These are phyloP conservation scores for Cheumatopsyche charites DNA, from an alignment of 1,140 invertebrate species.

Conservation along the genomic window DNA sequence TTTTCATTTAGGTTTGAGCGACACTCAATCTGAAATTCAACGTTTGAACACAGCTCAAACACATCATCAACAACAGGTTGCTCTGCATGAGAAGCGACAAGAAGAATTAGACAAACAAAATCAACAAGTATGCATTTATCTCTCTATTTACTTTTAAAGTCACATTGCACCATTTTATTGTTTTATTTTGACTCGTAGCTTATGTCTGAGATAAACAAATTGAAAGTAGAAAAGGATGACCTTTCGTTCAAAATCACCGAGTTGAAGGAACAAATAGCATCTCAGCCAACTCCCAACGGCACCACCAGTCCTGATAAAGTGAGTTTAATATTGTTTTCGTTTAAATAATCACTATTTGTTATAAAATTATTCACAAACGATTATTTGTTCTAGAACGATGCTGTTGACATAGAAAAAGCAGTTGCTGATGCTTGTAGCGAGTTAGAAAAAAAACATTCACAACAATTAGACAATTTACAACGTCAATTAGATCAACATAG, in stretches of 20 bases:
- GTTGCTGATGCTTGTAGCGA: conserved; percentile 51
- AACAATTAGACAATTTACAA: conserved; percentile 57
- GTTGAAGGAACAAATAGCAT: conserved; percentile 40
- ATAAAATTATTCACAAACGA: background rate
- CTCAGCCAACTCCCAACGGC: conserved; percentile 43
- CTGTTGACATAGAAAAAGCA: conserved; percentile 53
- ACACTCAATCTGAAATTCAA: conserved; percentile 55
- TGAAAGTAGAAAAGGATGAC: conserved; percentile 55
- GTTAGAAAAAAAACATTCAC: conserved; percentile 53
- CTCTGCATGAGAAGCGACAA: conserved; percentile 56
- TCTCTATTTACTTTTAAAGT: background rate
- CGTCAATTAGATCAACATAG: conserved; percentile 70
- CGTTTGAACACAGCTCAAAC: conserved; percentile 47
- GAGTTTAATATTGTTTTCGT: conserved; percentile 6
- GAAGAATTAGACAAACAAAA: conserved; percentile 62
- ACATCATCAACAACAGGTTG: conserved; percentile 53
- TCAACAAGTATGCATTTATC: conserved; percentile 54
- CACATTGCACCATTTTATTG: background rate
- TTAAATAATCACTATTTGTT: background rate
- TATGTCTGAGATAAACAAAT: conserved; percentile 57
- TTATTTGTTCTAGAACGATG: conserved; percentile 49
- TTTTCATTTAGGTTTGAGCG: conserved; percentile 49
- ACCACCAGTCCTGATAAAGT: conserved; percentile 47
- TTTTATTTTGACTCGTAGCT: conserved; percentile 32
- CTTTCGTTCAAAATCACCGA: conserved; percentile 51